Percentiles rank a stretch among this genome's conserved stretches.
These are phyloP conservation scores for Periophthalmus magnuspinnatus DNA, from an alignment of 2,797 vertebrate species.

Conservation along the genomic window DNA sequence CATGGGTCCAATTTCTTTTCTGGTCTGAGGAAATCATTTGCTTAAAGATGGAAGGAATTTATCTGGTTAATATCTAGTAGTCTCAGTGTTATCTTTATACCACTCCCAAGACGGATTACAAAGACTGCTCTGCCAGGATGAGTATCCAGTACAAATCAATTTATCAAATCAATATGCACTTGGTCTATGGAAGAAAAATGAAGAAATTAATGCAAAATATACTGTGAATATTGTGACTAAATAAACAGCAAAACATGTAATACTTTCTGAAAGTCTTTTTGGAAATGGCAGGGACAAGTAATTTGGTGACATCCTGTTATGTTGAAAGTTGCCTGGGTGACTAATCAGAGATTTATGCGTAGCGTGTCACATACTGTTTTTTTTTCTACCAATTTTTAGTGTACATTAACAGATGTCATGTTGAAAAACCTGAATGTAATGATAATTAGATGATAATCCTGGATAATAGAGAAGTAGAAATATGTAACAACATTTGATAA, in stretches of 20 bases:
- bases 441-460: not conserved
- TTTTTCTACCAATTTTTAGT: no score
- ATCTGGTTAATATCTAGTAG: conserved; percentile 36
- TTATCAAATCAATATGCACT: not conserved
- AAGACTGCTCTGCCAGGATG: conserved; percentile 39
- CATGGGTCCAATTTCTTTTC: conserved; percentile 60
- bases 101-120: not conserved
- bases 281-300: conserved; percentile 16
- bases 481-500: not conserved
- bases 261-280: conserved; percentile 33
- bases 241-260: conserved; percentile 30
- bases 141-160: conserved; percentile 18
- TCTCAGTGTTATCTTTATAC: not conserved
- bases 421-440: not conserved
- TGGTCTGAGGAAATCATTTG: conserved; percentile 54
- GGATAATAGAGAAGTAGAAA: not conserved
- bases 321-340: not conserved
- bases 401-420: no score
- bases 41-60: conserved; percentile 56
- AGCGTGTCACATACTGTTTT: no score
- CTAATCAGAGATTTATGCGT: no score
- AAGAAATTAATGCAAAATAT: not conserved
- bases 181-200: not conserved
- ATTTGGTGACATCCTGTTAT: not conserved
- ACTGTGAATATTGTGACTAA: conserved; percentile 17